Evolutionary conservation across 2,113 vertebrate species (phyloP).

Genomic region (Centropus unirufus): DNA sequence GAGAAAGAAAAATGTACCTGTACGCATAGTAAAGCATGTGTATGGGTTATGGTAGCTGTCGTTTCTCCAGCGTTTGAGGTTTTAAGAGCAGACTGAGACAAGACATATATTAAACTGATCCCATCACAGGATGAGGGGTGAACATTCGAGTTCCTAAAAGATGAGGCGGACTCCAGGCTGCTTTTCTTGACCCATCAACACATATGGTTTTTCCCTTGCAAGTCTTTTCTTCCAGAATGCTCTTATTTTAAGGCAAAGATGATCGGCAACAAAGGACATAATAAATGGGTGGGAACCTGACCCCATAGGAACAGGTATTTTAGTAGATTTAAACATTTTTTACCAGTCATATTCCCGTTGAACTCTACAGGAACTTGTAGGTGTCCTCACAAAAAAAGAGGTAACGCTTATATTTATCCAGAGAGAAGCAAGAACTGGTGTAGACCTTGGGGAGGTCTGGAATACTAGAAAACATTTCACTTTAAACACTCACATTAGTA

Average conservation of each 20-base stretch:
- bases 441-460: neutral
- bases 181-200: neutral
- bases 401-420: neutral
- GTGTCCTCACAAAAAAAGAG: neutral
- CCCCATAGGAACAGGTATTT: neutral
- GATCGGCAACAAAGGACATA: neutral
- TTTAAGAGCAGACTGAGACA: neutral
- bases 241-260: neutral
- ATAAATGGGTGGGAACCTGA: neutral
- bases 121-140: neutral
- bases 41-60: fast-evolving
- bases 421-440: neutral
- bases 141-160: neutral
- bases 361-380: neutral
- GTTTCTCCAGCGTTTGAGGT: neutral
- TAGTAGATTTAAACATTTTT: neutral
- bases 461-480: neutral
- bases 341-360: neutral
- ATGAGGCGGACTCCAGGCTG: neutral
- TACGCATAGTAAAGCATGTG: neutral
- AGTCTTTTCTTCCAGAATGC: neutral
- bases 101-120: neutral
- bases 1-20: neutral
- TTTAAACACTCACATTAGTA: neutral
- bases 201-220: neutral